phyloP scores from a whole-genome alignment of 2,113 vertebrate genomes.

The Corythornis cristatus region DNA sequence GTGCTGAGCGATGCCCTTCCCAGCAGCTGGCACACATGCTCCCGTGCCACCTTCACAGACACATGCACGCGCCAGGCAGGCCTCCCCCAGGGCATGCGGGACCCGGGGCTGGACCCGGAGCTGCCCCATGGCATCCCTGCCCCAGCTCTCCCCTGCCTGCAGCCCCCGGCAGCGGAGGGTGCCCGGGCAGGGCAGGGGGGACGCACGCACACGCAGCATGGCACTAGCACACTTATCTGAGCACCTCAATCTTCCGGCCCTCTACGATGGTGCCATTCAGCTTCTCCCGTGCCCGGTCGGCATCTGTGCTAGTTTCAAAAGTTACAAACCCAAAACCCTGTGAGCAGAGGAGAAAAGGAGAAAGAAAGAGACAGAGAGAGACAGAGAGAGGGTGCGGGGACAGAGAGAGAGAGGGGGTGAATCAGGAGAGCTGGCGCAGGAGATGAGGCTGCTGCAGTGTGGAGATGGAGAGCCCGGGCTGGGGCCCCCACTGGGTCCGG shows the following conservation, averaged over 20 bases:
- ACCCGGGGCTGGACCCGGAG: fast-evolving
- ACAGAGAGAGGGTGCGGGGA: slow-evolving; percentile 25
- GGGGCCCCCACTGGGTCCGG: background rate
- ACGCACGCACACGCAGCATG: slow-evolving; percentile 46
- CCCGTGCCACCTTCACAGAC: background rate
- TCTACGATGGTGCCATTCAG: slow-evolving; percentile 99
- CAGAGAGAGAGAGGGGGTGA: slow-evolving; percentile 35
- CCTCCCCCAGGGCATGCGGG: background rate
- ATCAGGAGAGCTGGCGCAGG: slow-evolving; percentile 61
- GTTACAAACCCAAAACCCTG: slow-evolving; percentile 95
- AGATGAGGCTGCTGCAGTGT: slow-evolving; percentile 39
- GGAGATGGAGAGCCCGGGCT: background rate
- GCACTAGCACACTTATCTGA: slow-evolving; percentile 77
- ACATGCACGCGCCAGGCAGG: background rate
- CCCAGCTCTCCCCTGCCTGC: background rate
- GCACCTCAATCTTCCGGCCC: slow-evolving; percentile 99
- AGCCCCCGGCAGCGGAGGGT: background rate
- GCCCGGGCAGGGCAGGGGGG: background rate
- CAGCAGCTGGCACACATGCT: background rate
- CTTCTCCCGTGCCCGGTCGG: slow-evolving; percentile 98
- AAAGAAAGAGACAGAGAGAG: slow-evolving; percentile 67
- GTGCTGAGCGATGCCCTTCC: background rate
- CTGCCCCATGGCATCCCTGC: background rate
- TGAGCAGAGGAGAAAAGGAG: slow-evolving; percentile 76
- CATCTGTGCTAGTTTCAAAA: slow-evolving; percentile 98